phyloP scores from a whole-genome alignment of 2,113 vertebrate genomes.

The Gadus macrocephalus region DNA sequence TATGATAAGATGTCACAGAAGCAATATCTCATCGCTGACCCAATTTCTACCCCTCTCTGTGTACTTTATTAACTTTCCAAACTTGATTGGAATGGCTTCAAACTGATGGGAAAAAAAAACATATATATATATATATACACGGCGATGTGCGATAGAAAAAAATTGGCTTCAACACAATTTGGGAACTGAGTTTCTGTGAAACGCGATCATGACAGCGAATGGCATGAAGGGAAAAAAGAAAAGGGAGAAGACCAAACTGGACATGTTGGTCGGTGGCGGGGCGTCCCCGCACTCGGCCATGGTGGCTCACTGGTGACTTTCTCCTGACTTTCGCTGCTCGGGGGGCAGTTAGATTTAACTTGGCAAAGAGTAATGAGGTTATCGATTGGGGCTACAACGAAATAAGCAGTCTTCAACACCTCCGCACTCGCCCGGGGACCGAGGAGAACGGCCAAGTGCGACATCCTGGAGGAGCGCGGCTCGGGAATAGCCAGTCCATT shows the following conservation, averaged over 20 bases:
- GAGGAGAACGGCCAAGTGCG: conserved; percentile 66
- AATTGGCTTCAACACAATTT: conserved; percentile 52
- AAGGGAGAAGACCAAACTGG: conserved; percentile 57
- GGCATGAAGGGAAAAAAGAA: conserved; percentile 39
- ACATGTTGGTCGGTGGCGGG: conserved; percentile 20
- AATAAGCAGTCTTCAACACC: conserved; percentile 75
- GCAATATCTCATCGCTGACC: conserved; percentile 43
- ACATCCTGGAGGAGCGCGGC: conserved; percentile 71
- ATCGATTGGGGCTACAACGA: conserved; percentile 70
- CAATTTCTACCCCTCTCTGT: conserved; percentile 44
- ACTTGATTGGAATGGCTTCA: conserved; percentile 46
- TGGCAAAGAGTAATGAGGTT: conserved; percentile 79
- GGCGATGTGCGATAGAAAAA: conserved; percentile 28
- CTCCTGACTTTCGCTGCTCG: conserved; percentile 72
- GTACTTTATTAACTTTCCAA: conserved; percentile 39
- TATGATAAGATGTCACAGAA: conserved; percentile 38
- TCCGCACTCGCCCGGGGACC: conserved; percentile 61
- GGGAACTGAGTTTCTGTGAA: conserved; percentile 55
- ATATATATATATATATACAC: conserved; percentile 22
- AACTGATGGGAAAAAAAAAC: conserved; percentile 45
- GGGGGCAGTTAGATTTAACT: conserved; percentile 73
- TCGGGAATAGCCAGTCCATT: conserved; percentile 70
- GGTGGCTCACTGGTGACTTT: conserved; percentile 66
- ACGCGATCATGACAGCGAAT: conserved; percentile 48
- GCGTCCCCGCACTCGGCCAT: conserved; percentile 30